These are phyloP conservation scores for Coryphaenoides rupestris DNA, from an alignment of 2,113 vertebrate species.

Conservation along the genomic window DNA sequence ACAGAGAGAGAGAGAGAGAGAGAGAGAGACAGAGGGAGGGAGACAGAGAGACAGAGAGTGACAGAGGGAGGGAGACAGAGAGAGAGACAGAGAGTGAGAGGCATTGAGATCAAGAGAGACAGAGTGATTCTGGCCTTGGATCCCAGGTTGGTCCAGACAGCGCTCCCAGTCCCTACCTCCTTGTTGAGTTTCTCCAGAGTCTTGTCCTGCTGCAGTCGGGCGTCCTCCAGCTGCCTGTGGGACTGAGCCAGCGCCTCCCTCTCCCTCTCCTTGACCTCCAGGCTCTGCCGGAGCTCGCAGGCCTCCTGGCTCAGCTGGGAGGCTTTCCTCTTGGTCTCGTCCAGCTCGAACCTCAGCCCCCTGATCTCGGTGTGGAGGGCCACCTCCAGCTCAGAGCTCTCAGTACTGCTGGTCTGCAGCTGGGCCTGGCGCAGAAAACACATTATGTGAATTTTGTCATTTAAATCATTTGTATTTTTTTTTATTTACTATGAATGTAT, in stretches of 20 bases:
- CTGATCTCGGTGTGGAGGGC: conserved; percentile 76
- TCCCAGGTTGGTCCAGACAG: too few species aligned
- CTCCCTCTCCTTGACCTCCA: conserved; percentile 78
- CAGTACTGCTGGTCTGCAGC: conserved; percentile 55
- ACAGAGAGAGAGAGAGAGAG: too few species aligned
- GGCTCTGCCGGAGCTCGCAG: conserved; percentile 61
- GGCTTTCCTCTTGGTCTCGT: conserved; percentile 72
- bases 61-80: too few species aligned
- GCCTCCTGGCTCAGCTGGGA: conserved; percentile 76
- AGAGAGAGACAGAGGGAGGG: too few species aligned
- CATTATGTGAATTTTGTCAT: not conserved
- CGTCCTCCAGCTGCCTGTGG: conserved; percentile 79
- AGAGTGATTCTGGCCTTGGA: too few species aligned
- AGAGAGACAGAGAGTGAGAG: too few species aligned
- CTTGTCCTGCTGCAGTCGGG: conserved; percentile 76
- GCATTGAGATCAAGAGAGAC: too few species aligned
- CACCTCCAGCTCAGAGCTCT: conserved; percentile 67
- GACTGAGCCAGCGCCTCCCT: conserved; percentile 75
- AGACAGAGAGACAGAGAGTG: too few species aligned
- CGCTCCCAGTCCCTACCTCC: conserved; percentile 48
- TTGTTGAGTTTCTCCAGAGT: conserved; percentile 69
- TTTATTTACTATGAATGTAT: too few species aligned
- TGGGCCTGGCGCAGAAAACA: conserved; percentile 45
- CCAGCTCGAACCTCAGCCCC: conserved; percentile 76
- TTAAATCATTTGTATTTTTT: too few species aligned